phyloP scores from a whole-genome alignment of 2,797 vertebrate genomes.

The Scarus forsteni region DNA sequence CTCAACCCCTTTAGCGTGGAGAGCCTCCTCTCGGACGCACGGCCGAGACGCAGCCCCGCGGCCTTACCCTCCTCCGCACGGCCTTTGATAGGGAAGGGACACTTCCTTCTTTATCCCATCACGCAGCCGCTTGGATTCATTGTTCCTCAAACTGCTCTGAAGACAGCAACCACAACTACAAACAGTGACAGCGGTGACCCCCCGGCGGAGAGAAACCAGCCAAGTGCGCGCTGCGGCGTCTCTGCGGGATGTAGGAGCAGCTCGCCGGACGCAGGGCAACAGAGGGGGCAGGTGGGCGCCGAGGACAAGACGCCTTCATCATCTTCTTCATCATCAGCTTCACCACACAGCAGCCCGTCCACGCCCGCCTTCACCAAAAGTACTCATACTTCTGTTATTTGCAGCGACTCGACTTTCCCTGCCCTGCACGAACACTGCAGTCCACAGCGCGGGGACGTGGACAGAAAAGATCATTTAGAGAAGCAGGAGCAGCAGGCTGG shows the following conservation, averaged over 20 bases:
- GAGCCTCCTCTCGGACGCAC: constrained; percentile 94
- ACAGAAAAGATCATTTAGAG: constrained; percentile 82
- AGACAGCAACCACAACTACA: constrained; percentile 59
- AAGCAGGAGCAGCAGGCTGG: constrained; percentile 79
- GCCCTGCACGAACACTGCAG: constrained; percentile 66
- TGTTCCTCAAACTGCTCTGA: constrained; percentile 93
- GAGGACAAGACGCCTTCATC: constrained; percentile 71
- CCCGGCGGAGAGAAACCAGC: constrained; percentile 46
- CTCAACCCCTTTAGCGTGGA: constrained; percentile 97
- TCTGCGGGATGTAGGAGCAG: constrained; percentile 70
- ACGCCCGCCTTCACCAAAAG: constrained; percentile 73
- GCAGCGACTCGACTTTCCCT: constrained; percentile 73
- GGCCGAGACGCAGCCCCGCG: constrained; percentile 91
- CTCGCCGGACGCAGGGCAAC: constrained; percentile 61
- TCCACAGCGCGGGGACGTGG: constrained; percentile 76
- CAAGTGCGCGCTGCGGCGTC: constrained; percentile 46
- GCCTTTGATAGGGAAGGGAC: constrained; percentile 95
- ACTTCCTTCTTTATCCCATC: constrained; percentile 96
- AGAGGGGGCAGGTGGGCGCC: constrained; percentile 62
- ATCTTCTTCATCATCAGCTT: constrained; percentile 26
- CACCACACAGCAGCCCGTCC: constrained; percentile 74
- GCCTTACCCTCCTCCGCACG: constrained; percentile 86
- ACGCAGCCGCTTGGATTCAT: constrained; percentile 97
- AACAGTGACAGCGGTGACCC: constrained; percentile 67
- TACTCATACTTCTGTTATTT: constrained; percentile 76